Conservation (phyloP, 1,140 invertebrate genomes). For the Plectus sambesii region DNA sequence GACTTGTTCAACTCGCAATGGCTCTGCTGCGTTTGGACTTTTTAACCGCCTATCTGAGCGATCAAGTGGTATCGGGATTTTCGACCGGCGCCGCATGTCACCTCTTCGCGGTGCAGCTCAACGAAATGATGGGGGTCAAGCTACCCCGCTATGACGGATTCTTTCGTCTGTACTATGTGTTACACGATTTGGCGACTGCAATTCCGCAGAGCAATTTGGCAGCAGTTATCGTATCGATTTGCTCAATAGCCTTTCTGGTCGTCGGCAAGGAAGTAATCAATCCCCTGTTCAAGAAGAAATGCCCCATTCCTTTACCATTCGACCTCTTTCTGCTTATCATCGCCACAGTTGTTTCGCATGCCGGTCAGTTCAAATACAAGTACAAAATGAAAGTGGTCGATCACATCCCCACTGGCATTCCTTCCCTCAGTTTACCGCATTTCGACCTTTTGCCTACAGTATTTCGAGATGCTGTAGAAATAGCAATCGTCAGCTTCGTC, state of each 20-base stretch:
- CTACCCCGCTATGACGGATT: not conserved
- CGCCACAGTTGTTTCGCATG: too few species aligned
- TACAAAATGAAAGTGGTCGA: not conserved
- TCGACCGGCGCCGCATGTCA: not conserved
- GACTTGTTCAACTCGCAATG: not conserved
- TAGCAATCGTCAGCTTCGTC: not conserved
- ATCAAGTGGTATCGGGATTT: slow-evolving; percentile 1
- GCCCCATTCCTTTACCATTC: not conserved
- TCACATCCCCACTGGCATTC: slow-evolving; percentile 4
- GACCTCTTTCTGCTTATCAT: not conserved
- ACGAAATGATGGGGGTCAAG: not conserved
- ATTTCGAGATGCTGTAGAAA: not conserved
- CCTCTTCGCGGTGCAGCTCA: not conserved
- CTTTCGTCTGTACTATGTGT: not conserved
- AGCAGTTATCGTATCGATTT: not conserved
- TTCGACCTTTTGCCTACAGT: not conserved
- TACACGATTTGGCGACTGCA: not conserved
- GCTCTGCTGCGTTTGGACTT: slow-evolving; percentile 1
- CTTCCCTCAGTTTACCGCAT: not conserved
- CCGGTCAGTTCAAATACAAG: not conserved
- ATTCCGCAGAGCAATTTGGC: not conserved
- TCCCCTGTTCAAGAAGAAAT: too few species aligned
- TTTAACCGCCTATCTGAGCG: not conserved
- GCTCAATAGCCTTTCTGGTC: not conserved
- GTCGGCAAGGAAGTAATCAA: not conserved